These are phyloP conservation scores for Oscarella lobularis DNA, from an alignment of 37 sponge, comb jelly and placozoan species.

Conservation along the genomic window DNA sequence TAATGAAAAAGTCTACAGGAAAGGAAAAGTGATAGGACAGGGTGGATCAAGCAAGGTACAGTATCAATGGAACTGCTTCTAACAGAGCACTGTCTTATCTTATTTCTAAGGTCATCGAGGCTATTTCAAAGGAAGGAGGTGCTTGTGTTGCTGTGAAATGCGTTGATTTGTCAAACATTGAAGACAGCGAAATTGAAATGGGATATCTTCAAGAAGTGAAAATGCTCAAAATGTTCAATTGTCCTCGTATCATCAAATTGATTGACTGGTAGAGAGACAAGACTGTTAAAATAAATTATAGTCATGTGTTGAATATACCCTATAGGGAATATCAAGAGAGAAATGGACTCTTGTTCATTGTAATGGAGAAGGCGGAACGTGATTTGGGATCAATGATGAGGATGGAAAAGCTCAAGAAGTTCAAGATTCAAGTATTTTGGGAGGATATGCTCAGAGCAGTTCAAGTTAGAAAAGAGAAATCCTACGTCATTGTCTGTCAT, in stretches of 20 bases:
- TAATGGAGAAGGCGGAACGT: constrained; percentile 56
- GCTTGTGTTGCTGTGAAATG: constrained; percentile 53
- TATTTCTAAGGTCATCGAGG: constrained; percentile 41
- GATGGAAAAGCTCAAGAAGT: background rate
- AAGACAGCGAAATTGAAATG: constrained; percentile 12
- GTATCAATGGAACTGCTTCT: background rate
- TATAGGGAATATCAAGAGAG: constrained; percentile 28
- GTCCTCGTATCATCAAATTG: constrained; percentile 38
- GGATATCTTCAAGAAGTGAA: constrained; percentile 41
- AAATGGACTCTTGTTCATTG: constrained; percentile 15
- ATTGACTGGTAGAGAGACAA: constrained; percentile 55
- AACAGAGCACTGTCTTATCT: background rate
- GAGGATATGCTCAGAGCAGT: constrained; percentile 50
- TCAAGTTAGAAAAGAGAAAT: no score
- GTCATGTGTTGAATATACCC: background rate
- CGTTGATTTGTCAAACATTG: constrained; percentile 20
- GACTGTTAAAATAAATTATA: no score
- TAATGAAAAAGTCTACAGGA: no score
- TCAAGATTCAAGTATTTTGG: constrained; percentile 35
- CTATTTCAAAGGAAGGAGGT: constrained; percentile 18
- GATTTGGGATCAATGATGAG: constrained; percentile 47
- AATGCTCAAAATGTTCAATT: constrained; percentile 31
- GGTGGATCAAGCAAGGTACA: no score
- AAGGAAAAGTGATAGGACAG: no score
- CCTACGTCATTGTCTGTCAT: no score